Evolutionary conservation across 2,113 vertebrate genomes (phyloP).

Genomic region (Glareola pratincola): DNA sequence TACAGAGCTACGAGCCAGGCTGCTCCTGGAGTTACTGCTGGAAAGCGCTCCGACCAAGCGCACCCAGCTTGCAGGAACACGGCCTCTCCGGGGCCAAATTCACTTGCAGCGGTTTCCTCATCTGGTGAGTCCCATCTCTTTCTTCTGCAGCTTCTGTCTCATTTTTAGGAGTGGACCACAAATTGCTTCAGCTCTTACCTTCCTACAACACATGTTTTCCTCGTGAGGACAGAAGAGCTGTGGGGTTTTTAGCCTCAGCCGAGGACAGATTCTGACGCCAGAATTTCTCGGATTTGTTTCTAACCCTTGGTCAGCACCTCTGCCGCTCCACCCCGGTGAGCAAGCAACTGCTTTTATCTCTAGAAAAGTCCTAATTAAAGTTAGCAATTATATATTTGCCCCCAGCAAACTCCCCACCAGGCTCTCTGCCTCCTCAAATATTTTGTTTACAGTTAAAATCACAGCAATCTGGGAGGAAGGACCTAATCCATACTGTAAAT

Average conservation of each 20-base stretch:
- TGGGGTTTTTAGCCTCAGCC: neutral
- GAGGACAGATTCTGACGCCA: neutral
- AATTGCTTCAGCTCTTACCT: neutral
- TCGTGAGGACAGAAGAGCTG: neutral
- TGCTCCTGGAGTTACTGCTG: neutral
- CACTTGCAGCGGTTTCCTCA: neutral
- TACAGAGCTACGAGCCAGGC: neutral
- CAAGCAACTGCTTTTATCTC: neutral
- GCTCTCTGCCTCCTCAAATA: neutral
- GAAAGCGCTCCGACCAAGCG: neutral
- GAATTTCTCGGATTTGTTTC: neutral
- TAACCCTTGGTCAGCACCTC: neutral
- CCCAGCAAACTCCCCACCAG: neutral
- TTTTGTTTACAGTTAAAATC: neutral
- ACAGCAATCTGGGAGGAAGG: neutral
- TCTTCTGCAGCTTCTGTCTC: neutral
- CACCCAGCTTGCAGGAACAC: neutral
- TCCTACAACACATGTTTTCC: neutral
- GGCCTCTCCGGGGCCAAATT: neutral
- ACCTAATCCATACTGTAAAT: neutral
- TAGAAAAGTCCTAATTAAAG: neutral
- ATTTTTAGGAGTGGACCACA: neutral
- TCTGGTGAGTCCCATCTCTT: neutral
- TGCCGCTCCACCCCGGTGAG: accelerated
- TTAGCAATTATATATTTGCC: neutral